These are phyloP conservation scores for Dioctria rufipes DNA, from an alignment of 2,888 invertebrate species.

Conservation along the genomic window DNA sequence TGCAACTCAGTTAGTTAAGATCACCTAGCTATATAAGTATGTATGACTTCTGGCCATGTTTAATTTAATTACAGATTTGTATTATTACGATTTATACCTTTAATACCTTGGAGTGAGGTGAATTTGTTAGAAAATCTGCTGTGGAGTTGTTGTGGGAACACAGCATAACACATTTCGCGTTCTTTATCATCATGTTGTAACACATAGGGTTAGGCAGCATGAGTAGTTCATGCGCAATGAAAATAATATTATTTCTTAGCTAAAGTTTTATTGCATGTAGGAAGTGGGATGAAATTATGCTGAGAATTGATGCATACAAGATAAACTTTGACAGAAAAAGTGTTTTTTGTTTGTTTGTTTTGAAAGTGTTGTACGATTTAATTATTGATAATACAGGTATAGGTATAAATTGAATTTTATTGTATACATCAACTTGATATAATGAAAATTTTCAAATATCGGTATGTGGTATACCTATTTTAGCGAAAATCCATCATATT, in stretches of 20 bases:
- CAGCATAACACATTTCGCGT: neutral
- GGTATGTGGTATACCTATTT: no score
- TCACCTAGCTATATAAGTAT: neutral
- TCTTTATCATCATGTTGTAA: neutral
- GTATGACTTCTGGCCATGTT: conserved; percentile 7
- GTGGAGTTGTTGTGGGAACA: neutral
- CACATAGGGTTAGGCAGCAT: neutral
- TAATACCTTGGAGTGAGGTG: neutral
- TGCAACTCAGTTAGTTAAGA: no score
- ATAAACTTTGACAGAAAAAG: neutral
- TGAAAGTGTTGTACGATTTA: no score
- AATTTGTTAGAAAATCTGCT: neutral
- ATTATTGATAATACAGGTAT: no score
- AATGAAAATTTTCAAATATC: no score
- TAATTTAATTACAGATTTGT: conserved; percentile 8
- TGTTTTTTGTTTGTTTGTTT: no score
- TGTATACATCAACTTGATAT: no score
- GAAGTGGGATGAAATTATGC: neutral
- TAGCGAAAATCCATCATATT: no score
- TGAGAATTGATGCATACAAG: neutral
- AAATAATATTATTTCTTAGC: neutral
- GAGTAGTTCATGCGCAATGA: neutral
- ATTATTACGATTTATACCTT: conserved; percentile 9
- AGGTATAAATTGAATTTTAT: no score
- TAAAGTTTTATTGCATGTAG: neutral